Base-by-base conservation (phyloP, 23 tunicate species). In the Oikopleura albicans region DNA sequence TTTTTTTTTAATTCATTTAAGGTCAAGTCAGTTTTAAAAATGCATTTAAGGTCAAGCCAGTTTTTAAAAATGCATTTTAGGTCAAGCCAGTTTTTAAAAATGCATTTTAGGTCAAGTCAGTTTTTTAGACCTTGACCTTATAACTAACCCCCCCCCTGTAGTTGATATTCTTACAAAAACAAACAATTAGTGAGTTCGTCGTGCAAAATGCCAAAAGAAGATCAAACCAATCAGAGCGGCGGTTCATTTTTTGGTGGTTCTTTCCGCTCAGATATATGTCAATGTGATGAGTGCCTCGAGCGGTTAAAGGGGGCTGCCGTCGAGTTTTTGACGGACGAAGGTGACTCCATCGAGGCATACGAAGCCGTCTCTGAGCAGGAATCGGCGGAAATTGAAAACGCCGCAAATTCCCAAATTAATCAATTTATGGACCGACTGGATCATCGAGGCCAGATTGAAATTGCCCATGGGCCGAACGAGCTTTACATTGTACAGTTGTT, bases 171-270 rank as follows among this genome's bases (percentile, higher is more conserved):
- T n/a, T n/a, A n/a, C n/a, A n/a, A n/a, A n/a, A n/a, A n/a, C n/a
- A n/a, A n/a, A n/a, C n/a, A n/a, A n/a, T 49, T 49, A 49, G 63
- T 22, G 16, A 49, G 63, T 49, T 12, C 12, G 22, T 8, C 63
- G 22, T 49, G 63, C 22, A 12, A 8, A 49, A 49, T 49, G 63
- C 63, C 63, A 49, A 49, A 49, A 49, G 63, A 49, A 49, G 63
- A 49, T 22, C 22, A 8, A 8, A 8, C 63, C 12, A 49, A 49
- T 22, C 63, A 49, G 63, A 22, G 12, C 63, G 63, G 63, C 40
- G 98, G 91, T 39, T 83, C 95, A 33, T 94, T 90, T 85, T 94
- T 93, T 91, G 95, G 91, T 0, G 76, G 41, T 0, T 40, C 40
- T 29, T 94, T 93, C 95, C 75, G 98, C 38, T 4, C 56, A 0